Percentiles rank a stretch among this genome's conserved stretches.
These are phyloP conservation scores for Synchiropus splendidus DNA, from an alignment of 2,113 vertebrate species.

Conservation along the genomic window DNA sequence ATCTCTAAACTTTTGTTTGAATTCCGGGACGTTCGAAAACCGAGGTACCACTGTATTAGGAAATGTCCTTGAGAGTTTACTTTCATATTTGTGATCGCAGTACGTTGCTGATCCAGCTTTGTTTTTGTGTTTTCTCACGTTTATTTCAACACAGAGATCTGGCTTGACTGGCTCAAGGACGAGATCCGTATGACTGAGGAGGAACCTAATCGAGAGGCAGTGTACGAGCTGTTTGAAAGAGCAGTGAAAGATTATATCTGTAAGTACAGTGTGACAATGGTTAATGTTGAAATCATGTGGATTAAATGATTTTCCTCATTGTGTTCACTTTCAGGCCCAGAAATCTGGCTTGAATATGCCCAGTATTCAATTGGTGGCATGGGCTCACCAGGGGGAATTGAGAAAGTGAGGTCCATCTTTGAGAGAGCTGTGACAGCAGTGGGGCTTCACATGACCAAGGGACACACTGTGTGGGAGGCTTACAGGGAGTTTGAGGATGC, in stretches of 20 bases:
- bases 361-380: constrained; percentile 95
- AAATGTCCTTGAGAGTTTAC: no score
- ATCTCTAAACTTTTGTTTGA: no score
- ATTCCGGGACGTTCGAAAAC: no score
- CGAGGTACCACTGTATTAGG: no score
- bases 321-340: constrained; percentile 72
- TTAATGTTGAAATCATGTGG: no score
- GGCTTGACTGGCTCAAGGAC: constrained; percentile 95
- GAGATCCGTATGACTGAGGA: constrained; percentile 83
- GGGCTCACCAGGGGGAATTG: constrained; percentile 82
- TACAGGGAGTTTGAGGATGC: constrained; percentile 94
- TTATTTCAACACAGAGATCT: constrained; percentile 73
- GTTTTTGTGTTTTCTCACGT: no score
- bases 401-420: constrained; percentile 80
- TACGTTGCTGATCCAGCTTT: no score
- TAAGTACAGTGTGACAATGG: constrained; percentile 56
- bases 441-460: constrained; percentile 89
- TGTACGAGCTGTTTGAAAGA: constrained; percentile 87
- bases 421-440: constrained; percentile 85
- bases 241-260: constrained; percentile 92
- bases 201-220: constrained; percentile 73
- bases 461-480: constrained; percentile 84
- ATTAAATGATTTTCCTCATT: no score
- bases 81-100: no score
- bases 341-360: constrained; percentile 95